Conservation (phyloP, 2,797 vertebrate genomes). For the Tenualosa thibaudeaui region DNA sequence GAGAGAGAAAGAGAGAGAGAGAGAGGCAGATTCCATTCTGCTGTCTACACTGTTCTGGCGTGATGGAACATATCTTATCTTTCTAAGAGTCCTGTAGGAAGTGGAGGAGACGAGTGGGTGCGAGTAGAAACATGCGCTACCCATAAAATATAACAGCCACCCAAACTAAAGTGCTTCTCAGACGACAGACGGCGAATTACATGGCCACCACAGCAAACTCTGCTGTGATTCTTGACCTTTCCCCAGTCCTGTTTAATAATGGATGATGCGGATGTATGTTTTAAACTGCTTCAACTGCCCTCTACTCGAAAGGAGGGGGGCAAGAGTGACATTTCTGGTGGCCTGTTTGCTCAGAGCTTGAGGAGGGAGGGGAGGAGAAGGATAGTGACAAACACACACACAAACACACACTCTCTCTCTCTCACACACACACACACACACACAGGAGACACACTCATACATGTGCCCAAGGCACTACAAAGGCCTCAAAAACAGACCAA, state of each 20-base stretch:
- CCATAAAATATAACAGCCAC: not conserved
- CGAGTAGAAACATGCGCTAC: not conserved
- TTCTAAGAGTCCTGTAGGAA: not conserved
- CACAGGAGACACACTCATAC: not conserved
- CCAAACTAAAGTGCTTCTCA: not conserved
- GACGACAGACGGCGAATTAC: not conserved
- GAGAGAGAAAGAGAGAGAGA: not conserved
- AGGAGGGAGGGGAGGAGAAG: not conserved
- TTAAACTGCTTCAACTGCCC: slow-evolving; percentile 12
- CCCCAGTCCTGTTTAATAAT: not conserved
- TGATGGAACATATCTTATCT: slow-evolving; percentile 15
- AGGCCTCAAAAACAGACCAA: slow-evolving; percentile 1
- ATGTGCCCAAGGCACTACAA: not conserved
- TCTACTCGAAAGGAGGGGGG: not conserved
- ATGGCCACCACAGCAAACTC: not conserved
- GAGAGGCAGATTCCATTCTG: not conserved
- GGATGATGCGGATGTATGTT: not conserved
- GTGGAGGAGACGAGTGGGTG: not conserved
- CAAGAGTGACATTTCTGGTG: slow-evolving; percentile 5
- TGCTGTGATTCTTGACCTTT: not conserved
- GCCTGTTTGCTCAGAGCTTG: slow-evolving; percentile 11
- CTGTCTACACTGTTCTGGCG: not conserved
- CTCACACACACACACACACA: slow-evolving; percentile 7
- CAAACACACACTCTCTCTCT: not conserved
- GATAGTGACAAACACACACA: not conserved